Base-by-base conservation (phyloP, 2,113 vertebrate genomes). In the Phainopepla nitens region DNA sequence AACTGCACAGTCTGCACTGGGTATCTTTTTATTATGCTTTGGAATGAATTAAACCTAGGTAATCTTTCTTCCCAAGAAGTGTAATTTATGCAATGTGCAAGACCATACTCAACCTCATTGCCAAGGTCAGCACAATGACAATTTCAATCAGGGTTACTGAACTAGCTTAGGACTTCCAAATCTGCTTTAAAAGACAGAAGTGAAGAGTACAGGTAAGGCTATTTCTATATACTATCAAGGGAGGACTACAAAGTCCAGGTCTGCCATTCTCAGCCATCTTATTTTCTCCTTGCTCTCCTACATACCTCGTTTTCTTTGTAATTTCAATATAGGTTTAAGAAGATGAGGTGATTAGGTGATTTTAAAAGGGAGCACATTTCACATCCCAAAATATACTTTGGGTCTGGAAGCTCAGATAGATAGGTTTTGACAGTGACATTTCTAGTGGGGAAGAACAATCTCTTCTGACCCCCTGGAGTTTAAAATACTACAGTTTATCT, bases 41-140 rank as follows among this genome's bases (percentile, higher is more conserved):
- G 72, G 72, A 95, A 92, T 54, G 62, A 94, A 94, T 89, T 94
- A 93, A 93, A 70, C 29, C 13, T 27, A 20, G 16, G 33, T 58
- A 78, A 91, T 58, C 49, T 75, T 75, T 93, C 45, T 87, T 95
- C 65, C 78, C 33, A 15, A 1, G 33, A 89, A 75, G 29, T 68
- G 47, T 42, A 51, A 92, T 77, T 80, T 68, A 81, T 70, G 45
- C 25, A 36, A 18, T 29, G 27, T 27, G 51, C 39, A 58, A 68
- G 64, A 83, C n/a, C 62, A 54, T 13, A 11, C 14, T 41, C 10
- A n/a, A 49, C 19, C 71, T 80, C 35, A 60, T 39, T 27, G 21
- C 50, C 61, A 92, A 78, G 47, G 47, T 83, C 56, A 90, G 53
- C 41, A 54, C 22, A 70, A 51, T 29, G 27, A 64, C 18, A 35